phyloP scores from a whole-genome alignment of 2,113 vertebrate species.

The Crotalus helleri region DNA sequence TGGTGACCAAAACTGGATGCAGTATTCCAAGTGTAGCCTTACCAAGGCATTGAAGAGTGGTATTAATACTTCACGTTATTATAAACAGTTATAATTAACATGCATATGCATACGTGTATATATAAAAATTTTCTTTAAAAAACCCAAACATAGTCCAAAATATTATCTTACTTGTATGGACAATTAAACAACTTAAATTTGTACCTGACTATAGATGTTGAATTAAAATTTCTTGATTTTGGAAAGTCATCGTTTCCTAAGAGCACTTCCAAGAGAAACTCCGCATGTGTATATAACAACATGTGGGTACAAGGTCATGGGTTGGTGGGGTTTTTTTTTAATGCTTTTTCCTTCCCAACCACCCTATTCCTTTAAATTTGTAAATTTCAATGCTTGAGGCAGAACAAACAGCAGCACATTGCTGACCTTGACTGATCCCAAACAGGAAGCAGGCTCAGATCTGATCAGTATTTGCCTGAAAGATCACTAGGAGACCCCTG shows the following conservation, averaged over 20 bases:
- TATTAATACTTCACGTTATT: neutral
- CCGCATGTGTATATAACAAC: neutral
- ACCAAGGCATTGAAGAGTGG: too few species aligned
- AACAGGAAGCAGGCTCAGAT: too few species aligned
- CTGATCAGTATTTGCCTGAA: too few species aligned
- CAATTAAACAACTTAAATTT: neutral
- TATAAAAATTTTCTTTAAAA: neutral
- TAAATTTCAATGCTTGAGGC: neutral
- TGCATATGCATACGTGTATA: neutral
- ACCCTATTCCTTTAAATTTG: neutral
- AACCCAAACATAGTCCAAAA: neutral
- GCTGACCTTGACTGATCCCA: too few species aligned
- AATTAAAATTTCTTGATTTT: neutral
- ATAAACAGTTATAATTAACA: neutral
- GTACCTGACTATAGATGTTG: neutral
- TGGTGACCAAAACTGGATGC: too few species aligned
- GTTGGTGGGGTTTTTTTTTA: neutral
- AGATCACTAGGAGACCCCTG: too few species aligned
- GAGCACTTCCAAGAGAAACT: neutral
- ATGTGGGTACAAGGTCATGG: neutral
- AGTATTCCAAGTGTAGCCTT: too few species aligned
- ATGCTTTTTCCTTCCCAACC: neutral
- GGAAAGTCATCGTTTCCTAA: neutral
- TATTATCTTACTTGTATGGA: neutral
- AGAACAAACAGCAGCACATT: too few species aligned